Evolutionary conservation across 2,888 invertebrate species (phyloP).

Genomic region (Scaptomyza parva): DNA sequence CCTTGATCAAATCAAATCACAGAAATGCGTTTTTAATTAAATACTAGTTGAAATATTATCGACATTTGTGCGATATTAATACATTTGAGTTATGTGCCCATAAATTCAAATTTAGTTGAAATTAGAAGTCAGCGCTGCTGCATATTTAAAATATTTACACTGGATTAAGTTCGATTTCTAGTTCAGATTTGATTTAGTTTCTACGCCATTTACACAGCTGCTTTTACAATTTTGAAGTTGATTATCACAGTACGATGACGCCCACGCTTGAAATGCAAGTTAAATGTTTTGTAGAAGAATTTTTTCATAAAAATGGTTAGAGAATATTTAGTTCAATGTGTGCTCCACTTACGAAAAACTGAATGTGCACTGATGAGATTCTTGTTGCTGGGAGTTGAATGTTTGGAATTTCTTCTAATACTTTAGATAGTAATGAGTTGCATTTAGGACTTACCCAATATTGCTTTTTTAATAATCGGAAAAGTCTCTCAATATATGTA

Average conservation of each 20-base stretch:
- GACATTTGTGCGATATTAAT: conserved; percentile 26
- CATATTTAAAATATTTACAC: conserved; percentile 28
- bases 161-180: conserved; percentile 2
- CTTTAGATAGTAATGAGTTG: too few relatives aligned
- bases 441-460: conserved; percentile 58
- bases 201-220: conserved; percentile 42
- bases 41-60: conserved; percentile 19
- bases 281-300: conserved; percentile 52
- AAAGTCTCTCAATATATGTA: conserved; percentile 58
- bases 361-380: neutral
- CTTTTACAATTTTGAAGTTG: conserved; percentile 32
- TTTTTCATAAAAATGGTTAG: conserved; percentile 40
- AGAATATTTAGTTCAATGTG: conserved; percentile 23
- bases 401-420: neutral
- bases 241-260: conserved; percentile 44
- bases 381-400: neutral
- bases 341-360: too few relatives aligned
- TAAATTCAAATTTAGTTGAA: conserved; percentile 45
- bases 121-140: conserved; percentile 15
- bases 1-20: conserved; percentile 33
- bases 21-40: conserved; percentile 46
- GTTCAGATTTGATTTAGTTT: conserved; percentile 6
- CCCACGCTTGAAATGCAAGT: conserved; percentile 38
- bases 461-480: neutral
- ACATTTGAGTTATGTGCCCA: conserved; percentile 41